Conservation (phyloP, 2,113 vertebrate genomes). For the Chrysemys picta region DNA sequence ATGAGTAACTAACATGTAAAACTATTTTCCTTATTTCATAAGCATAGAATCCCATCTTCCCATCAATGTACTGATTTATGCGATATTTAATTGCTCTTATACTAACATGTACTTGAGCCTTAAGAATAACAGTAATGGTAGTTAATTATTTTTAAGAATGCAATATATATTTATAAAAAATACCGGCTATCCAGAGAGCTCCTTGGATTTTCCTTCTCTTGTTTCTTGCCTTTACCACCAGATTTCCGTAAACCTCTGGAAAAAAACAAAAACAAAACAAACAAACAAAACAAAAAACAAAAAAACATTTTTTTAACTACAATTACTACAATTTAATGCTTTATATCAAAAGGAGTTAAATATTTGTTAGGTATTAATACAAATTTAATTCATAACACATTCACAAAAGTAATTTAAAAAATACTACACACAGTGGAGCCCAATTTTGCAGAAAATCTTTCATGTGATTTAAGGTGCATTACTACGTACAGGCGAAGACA, state of each 20-base stretch:
- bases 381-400: background rate
- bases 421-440: background rate
- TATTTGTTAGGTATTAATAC: background rate
- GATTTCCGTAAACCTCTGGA: conserved; percentile 90
- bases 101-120: background rate
- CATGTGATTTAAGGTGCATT: background rate
- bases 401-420: background rate
- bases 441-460: background rate
- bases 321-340: background rate
- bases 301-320: background rate
- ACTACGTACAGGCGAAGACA: background rate
- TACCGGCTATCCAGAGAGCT: conserved; percentile 92
- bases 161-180: background rate
- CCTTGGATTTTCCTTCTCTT: conserved; percentile 87
- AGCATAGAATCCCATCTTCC: background rate
- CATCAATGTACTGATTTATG: background rate
- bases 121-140: background rate
- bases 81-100: background rate
- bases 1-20: background rate
- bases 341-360: background rate
- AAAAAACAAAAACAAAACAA: background rate
- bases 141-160: background rate
- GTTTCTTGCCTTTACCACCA: conserved; percentile 92
- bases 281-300: background rate
- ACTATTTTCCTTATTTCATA: background rate